Evolutionary conservation across 2,888 invertebrate species (phyloP).

Genomic region (Ochropleura plecta): DNA sequence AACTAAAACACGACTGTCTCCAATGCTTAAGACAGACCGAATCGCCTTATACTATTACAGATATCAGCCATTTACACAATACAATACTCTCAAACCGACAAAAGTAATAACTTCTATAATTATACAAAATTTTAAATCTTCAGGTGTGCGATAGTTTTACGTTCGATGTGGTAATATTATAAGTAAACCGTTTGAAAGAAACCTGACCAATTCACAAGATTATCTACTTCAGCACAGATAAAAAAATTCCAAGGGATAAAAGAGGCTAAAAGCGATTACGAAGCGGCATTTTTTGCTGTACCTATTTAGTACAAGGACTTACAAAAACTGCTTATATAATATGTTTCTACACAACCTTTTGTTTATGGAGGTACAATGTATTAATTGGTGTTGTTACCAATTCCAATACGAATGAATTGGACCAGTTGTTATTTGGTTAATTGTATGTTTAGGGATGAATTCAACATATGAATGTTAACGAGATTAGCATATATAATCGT

Average conservation of each 20-base stretch:
- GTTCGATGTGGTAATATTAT: constrained; percentile 25
- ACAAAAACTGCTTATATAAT: constrained; percentile 3
- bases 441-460: neutral
- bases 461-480: neutral
- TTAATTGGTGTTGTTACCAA: neutral
- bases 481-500: too few relatives aligned
- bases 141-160: neutral
- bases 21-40: neutral
- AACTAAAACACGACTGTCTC: neutral
- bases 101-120: neutral
- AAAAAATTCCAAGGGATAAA: constrained; percentile 54
- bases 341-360: neutral
- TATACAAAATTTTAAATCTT: neutral
- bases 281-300: constrained; percentile 32
- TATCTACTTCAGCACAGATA: constrained; percentile 61
- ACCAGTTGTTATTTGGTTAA: neutral
- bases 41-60: neutral
- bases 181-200: constrained; percentile 52
- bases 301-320: constrained; percentile 48
- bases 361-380: neutral
- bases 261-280: constrained; percentile 58
- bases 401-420: neutral
- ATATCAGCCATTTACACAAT: neutral
- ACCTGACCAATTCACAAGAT: constrained; percentile 61
- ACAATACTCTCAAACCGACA: neutral